Evolutionary conservation across 2,113 vertebrate genomes (phyloP).

Genomic region (Cyrtonyx montezumae): DNA sequence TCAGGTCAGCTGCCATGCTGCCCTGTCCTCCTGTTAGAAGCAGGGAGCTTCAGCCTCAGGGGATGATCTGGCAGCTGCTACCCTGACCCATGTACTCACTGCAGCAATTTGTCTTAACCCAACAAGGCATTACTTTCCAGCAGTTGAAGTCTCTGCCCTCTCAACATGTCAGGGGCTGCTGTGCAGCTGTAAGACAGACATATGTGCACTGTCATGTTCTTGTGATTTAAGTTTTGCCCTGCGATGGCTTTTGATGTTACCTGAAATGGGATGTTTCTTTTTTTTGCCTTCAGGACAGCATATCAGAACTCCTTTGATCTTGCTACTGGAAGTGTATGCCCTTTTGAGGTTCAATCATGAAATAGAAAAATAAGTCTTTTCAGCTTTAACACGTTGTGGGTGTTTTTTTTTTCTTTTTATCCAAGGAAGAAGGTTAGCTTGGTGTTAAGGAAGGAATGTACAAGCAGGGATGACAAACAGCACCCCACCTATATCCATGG

Average conservation of each 20-base stretch:
- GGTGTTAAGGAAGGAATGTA: background rate
- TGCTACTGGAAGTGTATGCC: background rate
- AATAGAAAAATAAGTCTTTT: background rate
- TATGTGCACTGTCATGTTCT: background rate
- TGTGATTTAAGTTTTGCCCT: background rate
- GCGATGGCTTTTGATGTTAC: background rate
- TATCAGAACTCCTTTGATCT: background rate
- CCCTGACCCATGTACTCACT: background rate
- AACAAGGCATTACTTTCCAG: background rate
- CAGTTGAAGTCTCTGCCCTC: background rate
- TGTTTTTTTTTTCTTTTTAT: background rate
- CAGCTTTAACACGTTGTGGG: too few relatives aligned
- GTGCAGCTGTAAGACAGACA: background rate
- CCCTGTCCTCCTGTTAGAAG: background rate
- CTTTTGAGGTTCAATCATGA: background rate
- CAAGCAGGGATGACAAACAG: accelerated
- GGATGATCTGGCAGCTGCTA: background rate
- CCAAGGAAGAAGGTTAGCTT: background rate
- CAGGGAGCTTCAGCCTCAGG: background rate
- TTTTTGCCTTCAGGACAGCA: accelerated
- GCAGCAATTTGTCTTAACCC: background rate
- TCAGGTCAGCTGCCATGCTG: background rate
- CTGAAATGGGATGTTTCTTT: background rate
- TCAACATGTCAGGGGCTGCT: background rate
- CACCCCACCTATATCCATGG: accelerated